Base-by-base conservation (phyloP, 2,888 invertebrate species). In the Cordilura impudica region DNA sequence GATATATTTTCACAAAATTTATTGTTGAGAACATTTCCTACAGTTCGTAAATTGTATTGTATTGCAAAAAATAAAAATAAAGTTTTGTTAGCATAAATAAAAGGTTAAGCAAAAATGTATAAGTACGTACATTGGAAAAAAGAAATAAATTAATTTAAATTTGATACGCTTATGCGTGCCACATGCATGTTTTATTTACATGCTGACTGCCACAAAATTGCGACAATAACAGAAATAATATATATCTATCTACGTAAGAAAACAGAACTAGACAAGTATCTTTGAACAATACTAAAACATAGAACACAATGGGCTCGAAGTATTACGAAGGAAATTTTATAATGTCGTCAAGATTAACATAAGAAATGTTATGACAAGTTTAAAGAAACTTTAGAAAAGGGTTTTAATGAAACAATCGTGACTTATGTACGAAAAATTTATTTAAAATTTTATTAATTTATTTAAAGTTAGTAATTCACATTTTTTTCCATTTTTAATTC, bases 81-180 rank as follows among this genome's bases (percentile, higher is more conserved):
- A 45, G 23, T 61, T 47, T n/a, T 26, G 21, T 19, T 45, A 23
- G n/a, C 31, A 39, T 18, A 63, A 60, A 35, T 12, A 18, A 45
- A 69, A 19, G 14, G 31, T 43, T 56, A 6, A 23, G 39, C 6
- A 63, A 61, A 63, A n/a, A 16, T 49, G 6, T 45, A 47, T 63
- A 58, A 70, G 56, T 65, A 75, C 77, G 56, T 65, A 75, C 77
- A 56, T 61, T 76, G 51, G 51, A 67, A 66, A 56, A 76, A 45
- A 14, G 45, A 69, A 73, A 78, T 78, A 73, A 78, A 82, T 83
- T 81, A 77, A 81, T 81, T 82, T 82, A 78, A 84, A 84, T 82
- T 84, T 83, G 82, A 84, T 85, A 85, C 82, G 84, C 79, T 81
- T 82, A 81, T 84, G 82, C 83, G 84, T 84, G 84, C 82, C 76